Evolutionary conservation across 30 jellyfish, hydroid and myxozoan species (phyloP), one percentile per base, ranked within the genome.

Genomic region (Rhopilema esculentum): DNA sequence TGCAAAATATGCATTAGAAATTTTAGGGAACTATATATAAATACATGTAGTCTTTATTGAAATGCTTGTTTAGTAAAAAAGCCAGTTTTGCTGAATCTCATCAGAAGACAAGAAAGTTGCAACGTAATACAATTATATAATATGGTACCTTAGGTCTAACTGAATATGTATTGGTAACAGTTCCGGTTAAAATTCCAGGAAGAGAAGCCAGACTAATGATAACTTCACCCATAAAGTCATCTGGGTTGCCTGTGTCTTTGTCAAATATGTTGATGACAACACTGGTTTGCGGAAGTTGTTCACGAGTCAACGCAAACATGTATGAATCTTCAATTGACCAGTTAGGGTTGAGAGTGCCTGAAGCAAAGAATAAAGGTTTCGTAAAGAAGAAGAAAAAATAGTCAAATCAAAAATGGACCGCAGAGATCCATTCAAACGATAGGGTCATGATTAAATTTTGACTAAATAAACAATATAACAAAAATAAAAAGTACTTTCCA

Each of bases 191-290:
- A 33, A 94, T 83, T 57, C 90, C 96, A 29, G 94, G 96, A 62
- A 88, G 75, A 27, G 75, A 25, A 4, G 88, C 89, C 40, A 94
- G 53, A 72, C 79, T 83, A 69, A 94, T 84, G 50, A 84, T 88
- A 19, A 89, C 96, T 79, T 94, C 98, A n/a, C 98, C 98, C 96
- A 94, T 84, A 86, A 94, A 94, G 40, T 94, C 98, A 94, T 94
- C 92, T 8, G 90, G 84, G 73, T 82, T 84, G 20, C 20, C 76
- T 6, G 69, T 32, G 70, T 94, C 98, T 17, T 80, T n/a, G 67
- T 94, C 98, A 49, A 22, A 82, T 1, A 94, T 23, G 27, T 70
- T 78, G 33, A 94, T 80, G 23, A 94, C 78, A 25, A 94, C 65
- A 65, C 84, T 83, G 20, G 97, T 83, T 28, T 57, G 57, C n/a